These are phyloP conservation scores for Plodia interpunctella DNA, from an alignment of 1,140 invertebrate genomes.

Conservation along the genomic window DNA sequence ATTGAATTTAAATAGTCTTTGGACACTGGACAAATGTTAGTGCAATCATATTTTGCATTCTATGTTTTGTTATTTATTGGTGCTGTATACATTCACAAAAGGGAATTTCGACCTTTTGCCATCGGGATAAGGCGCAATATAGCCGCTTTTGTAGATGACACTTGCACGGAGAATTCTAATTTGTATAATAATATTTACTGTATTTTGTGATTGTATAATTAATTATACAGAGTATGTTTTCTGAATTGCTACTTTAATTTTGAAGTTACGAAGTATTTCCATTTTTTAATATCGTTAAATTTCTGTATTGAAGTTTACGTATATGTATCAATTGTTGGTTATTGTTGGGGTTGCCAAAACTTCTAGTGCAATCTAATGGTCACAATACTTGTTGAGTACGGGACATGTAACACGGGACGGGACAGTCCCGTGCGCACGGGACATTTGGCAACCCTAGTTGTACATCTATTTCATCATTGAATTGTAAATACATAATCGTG, in stretches of 20 bases:
- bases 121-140: neutral
- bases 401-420: no score
- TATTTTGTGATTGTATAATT: neutral
- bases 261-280: neutral
- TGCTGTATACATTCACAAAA: neutral
- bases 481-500: slow-evolving; percentile 50
- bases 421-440: no score
- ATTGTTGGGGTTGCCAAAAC: no score
- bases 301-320: no score
- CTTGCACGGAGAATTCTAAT: neutral
- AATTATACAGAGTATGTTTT: neutral
- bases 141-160: neutral
- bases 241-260: neutral
- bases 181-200: neutral
- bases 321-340: no score
- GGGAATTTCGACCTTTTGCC: neutral
- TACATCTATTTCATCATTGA: neutral
- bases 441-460: no score
- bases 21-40: neutral
- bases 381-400: no score
- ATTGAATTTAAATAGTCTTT: neutral
- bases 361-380: no score
- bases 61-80: neutral
- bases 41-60: neutral
- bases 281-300: neutral